Evolutionary conservation across 2,888 invertebrate genomes (phyloP).

Genomic region (Blastobasis adustella): DNA sequence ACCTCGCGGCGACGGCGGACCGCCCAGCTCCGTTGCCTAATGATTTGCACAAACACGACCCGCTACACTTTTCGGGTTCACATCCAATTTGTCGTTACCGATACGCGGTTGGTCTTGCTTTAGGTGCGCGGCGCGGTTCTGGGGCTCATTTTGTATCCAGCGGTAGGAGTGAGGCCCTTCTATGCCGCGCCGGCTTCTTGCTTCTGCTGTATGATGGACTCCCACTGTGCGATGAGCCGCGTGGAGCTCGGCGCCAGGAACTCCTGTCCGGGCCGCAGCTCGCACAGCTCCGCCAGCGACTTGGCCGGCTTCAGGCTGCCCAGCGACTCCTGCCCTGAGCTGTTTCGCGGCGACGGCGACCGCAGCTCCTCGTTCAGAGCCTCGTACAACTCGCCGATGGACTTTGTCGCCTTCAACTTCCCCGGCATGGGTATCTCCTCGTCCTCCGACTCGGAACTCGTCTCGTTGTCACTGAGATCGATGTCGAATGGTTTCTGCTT

Average conservation of each 20-base stretch:
- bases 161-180: conserved; percentile 18
- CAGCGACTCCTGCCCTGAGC: conserved; percentile 59
- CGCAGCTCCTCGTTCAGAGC: conserved; percentile 64
- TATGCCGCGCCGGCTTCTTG: conserved; percentile 72
- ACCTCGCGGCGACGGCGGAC: conserved; percentile 5
- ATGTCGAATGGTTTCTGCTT: conserved; percentile 77
- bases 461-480: conserved; percentile 76
- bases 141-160: conserved; percentile 34
- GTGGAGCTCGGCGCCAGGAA: conserved; percentile 80
- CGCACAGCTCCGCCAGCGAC: conserved; percentile 80
- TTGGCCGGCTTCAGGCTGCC: conserved; percentile 78
- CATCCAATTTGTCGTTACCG: conserved; percentile 12
- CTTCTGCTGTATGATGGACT: conserved; percentile 82
- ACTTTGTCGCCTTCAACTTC: conserved; percentile 78
- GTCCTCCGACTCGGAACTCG: conserved; percentile 72
- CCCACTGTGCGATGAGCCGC: conserved; percentile 86
- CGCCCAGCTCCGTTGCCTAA: conserved; percentile 3
- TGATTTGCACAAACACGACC: conserved; percentile 21
- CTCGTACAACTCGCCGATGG: conserved; percentile 80
- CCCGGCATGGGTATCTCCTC: conserved; percentile 76
- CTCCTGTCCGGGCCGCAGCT: conserved; percentile 77
- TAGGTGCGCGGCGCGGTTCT: conserved; percentile 11
- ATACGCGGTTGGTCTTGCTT: conserved; percentile 7
- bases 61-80: conserved; percentile 16
- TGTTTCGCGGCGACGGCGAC: conserved; percentile 63